phyloP scores from a whole-genome alignment of 2,797 vertebrate species.

The Leuciscus waleckii region DNA sequence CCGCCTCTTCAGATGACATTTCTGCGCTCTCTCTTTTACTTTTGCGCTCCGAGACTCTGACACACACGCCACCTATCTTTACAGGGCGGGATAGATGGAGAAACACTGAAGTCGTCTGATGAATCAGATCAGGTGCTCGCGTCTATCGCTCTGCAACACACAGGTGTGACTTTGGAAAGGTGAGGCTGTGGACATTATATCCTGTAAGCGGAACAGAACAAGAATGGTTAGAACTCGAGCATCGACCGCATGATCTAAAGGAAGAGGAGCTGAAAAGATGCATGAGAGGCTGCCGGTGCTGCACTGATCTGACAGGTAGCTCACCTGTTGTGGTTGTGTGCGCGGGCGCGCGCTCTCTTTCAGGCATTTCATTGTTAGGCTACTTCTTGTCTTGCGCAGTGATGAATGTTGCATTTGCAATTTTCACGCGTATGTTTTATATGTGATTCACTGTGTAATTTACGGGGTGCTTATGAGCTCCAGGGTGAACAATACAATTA shows the following conservation, averaged over 20 bases:
- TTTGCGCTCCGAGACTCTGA: constrained; percentile 87
- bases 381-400: not conserved
- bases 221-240: not conserved
- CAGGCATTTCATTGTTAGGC: constrained; percentile 8
- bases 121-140: constrained; percentile 47
- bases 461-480: not conserved
- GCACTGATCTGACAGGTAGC: constrained; percentile 61
- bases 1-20: constrained; percentile 92
- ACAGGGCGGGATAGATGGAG: constrained; percentile 90
- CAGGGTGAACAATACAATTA: not conserved
- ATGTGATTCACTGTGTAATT: constrained; percentile 3
- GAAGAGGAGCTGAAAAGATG: constrained; percentile 13
- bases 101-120: constrained; percentile 80
- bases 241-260: not conserved
- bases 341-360: constrained; percentile 7
- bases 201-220: not conserved
- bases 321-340: constrained; percentile 66
- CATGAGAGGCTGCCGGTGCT: not conserved
- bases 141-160: not conserved
- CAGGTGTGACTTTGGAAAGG: constrained; percentile 41
- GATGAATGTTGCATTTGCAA: not conserved
- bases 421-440: not conserved
- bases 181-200: constrained; percentile 10
- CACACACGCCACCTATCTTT: constrained; percentile 97
- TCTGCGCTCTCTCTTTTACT: constrained; percentile 86